A percentile compares a stretch with the other conserved stretches of the same genome.
Evolutionary conservation across 2,113 vertebrate species (phyloP).

Genomic region (Mandrillus leucophaeus): DNA sequence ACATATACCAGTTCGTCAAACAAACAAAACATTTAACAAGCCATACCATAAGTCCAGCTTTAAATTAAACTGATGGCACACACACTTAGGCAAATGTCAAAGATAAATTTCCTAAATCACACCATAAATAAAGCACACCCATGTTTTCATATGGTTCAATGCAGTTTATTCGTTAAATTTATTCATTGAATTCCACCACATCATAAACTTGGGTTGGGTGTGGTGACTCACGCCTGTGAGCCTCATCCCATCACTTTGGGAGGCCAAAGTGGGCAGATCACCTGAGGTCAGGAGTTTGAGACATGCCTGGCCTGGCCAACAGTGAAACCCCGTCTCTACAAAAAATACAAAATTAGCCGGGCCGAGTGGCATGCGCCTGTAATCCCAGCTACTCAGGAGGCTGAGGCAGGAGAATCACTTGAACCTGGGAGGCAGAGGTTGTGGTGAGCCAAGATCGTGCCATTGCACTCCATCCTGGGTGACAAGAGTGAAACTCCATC

Average conservation of each 20-base stretch:
- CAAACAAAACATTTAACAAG: neutral
- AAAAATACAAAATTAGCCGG: neutral
- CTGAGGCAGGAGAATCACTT: neutral
- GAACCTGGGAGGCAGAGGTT: neutral
- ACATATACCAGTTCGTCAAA: neutral
- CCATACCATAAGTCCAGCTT: neutral
- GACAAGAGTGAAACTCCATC: neutral
- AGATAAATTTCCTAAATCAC: neutral
- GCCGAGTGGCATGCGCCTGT: neutral
- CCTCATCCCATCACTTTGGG: neutral
- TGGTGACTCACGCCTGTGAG: neutral
- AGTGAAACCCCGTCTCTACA: neutral
- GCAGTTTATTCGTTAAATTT: neutral
- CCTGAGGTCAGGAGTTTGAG: neutral
- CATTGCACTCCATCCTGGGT: neutral
- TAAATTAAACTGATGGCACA: neutral
- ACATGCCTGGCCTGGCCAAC: neutral
- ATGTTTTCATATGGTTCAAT: neutral
- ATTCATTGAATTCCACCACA: neutral
- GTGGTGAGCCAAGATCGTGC: neutral
- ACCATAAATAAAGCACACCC: slow-evolving; percentile 11
- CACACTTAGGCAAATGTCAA: neutral
- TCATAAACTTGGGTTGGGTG: neutral
- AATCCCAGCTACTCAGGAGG: neutral
- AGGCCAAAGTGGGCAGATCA: neutral